Evolutionary conservation across 2,888 invertebrate genomes (phyloP).

Genomic region (Lapara coniferarum): DNA sequence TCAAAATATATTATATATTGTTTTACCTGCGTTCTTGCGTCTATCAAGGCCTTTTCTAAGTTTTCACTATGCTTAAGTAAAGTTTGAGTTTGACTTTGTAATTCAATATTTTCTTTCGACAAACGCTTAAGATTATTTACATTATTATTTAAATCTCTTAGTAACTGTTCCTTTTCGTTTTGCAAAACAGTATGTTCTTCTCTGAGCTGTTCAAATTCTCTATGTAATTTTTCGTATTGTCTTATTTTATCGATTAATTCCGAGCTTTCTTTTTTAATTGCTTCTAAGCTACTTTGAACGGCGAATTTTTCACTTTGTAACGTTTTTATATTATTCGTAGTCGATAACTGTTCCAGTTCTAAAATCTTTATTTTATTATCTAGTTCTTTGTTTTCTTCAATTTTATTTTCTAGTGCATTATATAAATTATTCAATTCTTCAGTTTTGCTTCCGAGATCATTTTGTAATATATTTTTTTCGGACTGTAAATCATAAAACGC

Average conservation of each 20-base stretch:
- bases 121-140: slow-evolving; percentile 46
- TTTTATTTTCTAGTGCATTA: slow-evolving; percentile 53
- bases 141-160: slow-evolving; percentile 51
- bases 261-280: slow-evolving; percentile 56
- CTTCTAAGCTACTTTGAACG: slow-evolving; percentile 46
- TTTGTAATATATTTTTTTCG: slow-evolving; percentile 51
- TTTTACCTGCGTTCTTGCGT: slow-evolving; percentile 61
- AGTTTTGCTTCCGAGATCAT: slow-evolving; percentile 50
- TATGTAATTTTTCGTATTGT: slow-evolving; percentile 53
- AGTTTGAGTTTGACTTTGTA: slow-evolving; percentile 53
- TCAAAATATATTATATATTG: not conserved
- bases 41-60: slow-evolving; percentile 62
- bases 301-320: slow-evolving; percentile 55
- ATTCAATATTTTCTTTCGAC: slow-evolving; percentile 54
- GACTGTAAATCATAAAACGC: slow-evolving; percentile 41
- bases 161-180: slow-evolving; percentile 57
- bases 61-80: slow-evolving; percentile 57
- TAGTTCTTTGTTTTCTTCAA: slow-evolving; percentile 56
- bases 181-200: slow-evolving; percentile 45
- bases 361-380: slow-evolving; percentile 47
- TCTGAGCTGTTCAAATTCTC: slow-evolving; percentile 54
- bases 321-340: slow-evolving; percentile 43
- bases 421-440: slow-evolving; percentile 52
- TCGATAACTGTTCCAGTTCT: slow-evolving; percentile 43
- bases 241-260: slow-evolving; percentile 54